Conservation (phyloP, 2,888 invertebrate genomes). For the Andrena marginata region DNA sequence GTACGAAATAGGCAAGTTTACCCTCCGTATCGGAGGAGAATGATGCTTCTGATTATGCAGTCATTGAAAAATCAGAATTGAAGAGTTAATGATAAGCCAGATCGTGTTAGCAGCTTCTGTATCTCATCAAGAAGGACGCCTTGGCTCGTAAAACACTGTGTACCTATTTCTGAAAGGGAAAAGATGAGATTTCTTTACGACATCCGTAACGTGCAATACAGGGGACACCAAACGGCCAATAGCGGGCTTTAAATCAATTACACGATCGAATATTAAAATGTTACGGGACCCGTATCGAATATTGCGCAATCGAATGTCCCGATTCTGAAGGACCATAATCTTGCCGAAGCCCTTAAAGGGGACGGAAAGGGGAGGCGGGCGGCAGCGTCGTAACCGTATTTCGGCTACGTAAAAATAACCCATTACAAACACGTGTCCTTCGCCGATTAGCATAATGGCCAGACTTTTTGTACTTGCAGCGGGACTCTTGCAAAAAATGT, state of each 20-base stretch:
- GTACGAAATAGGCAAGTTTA: too few species aligned
- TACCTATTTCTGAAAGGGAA: too few species aligned
- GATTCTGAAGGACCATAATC: constrained; percentile 37
- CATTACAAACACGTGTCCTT: constrained; percentile 82
- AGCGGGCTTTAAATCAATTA: constrained; percentile 39
- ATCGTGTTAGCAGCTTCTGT: too few species aligned
- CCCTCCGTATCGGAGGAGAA: too few species aligned
- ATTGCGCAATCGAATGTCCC: constrained; percentile 27
- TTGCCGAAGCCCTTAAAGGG: constrained; percentile 5
- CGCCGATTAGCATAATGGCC: constrained; percentile 80
- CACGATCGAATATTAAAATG: constrained; percentile 47
- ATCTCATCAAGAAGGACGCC: too few species aligned
- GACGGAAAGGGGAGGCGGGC: constrained; percentile 14
- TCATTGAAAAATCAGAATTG: too few species aligned
- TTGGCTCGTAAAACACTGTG: too few species aligned
- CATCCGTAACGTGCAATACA: constrained; percentile 2
- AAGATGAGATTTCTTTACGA: constrained; percentile 14
- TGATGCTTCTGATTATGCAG: too few species aligned
- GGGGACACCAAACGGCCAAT: constrained; percentile 4
- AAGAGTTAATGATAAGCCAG: too few species aligned
- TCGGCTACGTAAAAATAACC: constrained; percentile 78
- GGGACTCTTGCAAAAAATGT: constrained; percentile 73
- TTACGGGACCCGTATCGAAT: constrained; percentile 36
- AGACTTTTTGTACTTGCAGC: constrained; percentile 69
- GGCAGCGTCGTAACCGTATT: constrained; percentile 60